Evolutionary conservation across 1,140 invertebrate genomes (phyloP).

Genomic region (Eufriesea mexicana): DNA sequence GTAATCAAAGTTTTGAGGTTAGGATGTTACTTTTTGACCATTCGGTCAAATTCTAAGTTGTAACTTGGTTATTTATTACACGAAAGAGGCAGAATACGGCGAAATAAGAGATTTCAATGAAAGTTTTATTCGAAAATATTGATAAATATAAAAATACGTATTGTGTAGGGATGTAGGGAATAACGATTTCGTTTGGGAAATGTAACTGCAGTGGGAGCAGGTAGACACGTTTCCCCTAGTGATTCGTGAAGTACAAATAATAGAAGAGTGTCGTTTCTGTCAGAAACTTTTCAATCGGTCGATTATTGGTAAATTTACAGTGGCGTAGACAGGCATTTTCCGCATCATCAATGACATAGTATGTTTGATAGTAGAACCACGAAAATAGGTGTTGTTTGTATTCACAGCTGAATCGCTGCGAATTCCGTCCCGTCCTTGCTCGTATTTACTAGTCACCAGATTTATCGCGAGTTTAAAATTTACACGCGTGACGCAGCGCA

Average conservation of each 20-base stretch:
- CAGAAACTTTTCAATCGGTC: not conserved
- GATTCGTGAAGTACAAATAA: not conserved
- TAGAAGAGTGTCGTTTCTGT: not conserved
- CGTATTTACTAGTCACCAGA: not conserved
- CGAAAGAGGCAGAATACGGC: too few species aligned
- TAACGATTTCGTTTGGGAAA: too few species aligned
- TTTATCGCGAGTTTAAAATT: not conserved
- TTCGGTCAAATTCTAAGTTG: too few species aligned
- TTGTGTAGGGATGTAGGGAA: too few species aligned
- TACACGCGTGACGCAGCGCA: not conserved
- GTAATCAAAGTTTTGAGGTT: too few species aligned
- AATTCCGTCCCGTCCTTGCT: constrained; percentile 1
- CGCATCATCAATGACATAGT: constrained; percentile 8
- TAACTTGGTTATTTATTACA: too few species aligned
- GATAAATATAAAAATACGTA: too few species aligned
- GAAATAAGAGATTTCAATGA: too few species aligned
- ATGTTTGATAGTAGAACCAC: not conserved
- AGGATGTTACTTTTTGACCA: too few species aligned
- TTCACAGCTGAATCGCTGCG: not conserved
- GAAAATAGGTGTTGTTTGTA: not conserved
- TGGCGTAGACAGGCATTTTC: not conserved
- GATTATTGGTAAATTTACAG: not conserved
- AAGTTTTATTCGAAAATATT: too few species aligned
- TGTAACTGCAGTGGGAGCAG: too few species aligned
- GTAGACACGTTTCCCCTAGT: too few species aligned